Evolutionary conservation across 2,797 vertebrate genomes (phyloP).

Genomic region (Danio choprae): DNA sequence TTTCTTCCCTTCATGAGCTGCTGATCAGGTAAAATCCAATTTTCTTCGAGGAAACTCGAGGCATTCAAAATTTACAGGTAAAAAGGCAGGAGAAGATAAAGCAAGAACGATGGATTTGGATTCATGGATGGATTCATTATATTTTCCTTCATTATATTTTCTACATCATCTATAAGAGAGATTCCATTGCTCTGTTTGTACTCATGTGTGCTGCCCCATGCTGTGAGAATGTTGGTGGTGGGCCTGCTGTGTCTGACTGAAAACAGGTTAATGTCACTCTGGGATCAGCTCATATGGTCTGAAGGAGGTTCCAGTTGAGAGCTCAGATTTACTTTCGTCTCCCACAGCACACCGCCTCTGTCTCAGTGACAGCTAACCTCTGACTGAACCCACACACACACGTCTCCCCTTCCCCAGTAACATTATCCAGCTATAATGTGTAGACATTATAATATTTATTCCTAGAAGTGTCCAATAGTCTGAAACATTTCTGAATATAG

Average conservation of each 20-base stretch:
- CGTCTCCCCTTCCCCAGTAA: constrained; percentile 18
- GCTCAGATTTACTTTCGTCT: constrained; percentile 45
- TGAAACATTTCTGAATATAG: neutral
- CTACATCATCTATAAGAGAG: constrained; percentile 15
- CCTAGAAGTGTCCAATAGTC: neutral
- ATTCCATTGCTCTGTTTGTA: neutral
- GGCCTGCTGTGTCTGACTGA: constrained; percentile 24
- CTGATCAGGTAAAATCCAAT: constrained; percentile 50
- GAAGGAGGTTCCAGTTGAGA: constrained; percentile 44
- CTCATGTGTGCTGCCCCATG: constrained; percentile 5
- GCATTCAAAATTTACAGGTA: constrained; percentile 39
- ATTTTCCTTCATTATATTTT: neutral
- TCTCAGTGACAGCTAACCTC: constrained; percentile 57
- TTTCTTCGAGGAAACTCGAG: constrained; percentile 32
- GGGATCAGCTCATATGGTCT: constrained; percentile 41
- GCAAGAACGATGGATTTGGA: constrained; percentile 12
- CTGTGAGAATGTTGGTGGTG: constrained; percentile 35
- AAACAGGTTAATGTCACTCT: constrained; percentile 46
- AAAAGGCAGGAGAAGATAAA: constrained; percentile 5
- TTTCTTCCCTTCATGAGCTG: constrained; percentile 29
- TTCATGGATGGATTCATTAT: too few relatives aligned
- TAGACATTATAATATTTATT: constrained; percentile 21
- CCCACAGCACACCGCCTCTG: constrained; percentile 39
- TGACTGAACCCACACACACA: constrained; percentile 45
- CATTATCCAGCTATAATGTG: constrained; percentile 42